phyloP scores from a whole-genome alignment of 2,113 vertebrate species.

The Vidua chalybeata region DNA sequence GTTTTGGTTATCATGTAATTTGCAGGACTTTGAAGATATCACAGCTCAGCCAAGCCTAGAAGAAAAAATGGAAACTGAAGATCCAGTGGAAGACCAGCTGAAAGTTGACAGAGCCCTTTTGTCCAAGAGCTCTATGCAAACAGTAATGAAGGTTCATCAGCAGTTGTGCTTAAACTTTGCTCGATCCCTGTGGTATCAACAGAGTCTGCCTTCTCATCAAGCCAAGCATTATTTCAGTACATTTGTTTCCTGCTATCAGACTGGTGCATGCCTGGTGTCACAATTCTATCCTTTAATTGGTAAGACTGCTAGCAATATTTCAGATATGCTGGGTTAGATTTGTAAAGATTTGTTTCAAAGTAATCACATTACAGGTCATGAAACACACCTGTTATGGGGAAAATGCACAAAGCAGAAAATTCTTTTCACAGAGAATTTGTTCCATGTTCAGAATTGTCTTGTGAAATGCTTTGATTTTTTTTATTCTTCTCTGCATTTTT shows the following conservation, averaged over 20 bases:
- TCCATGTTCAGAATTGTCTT: background rate
- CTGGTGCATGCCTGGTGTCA: conserved; percentile 85
- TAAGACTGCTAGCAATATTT: conserved; percentile 60
- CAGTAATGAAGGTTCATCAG: conserved; percentile 84
- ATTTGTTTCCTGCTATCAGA: conserved; percentile 91
- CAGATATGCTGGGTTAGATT: background rate
- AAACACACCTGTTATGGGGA: background rate
- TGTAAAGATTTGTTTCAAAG: background rate
- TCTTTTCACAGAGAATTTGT: background rate
- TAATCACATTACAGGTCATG: background rate
- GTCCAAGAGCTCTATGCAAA: conserved; percentile 80
- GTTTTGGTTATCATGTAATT: background rate
- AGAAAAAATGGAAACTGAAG: conserved; percentile 71
- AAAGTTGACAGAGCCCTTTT: conserved; percentile 59
- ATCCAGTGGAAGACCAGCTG: conserved; percentile 44
- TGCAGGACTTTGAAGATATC: conserved; percentile 94
- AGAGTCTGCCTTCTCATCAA: conserved; percentile 67
- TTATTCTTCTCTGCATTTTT: background rate
- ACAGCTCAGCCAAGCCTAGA: conserved; percentile 81
- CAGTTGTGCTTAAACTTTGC: conserved; percentile 84
- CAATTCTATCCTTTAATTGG: conserved; percentile 90
- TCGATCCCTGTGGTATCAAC: conserved; percentile 87
- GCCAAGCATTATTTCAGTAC: conserved; percentile 81
- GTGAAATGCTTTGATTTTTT: background rate
- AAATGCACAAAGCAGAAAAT: background rate